Percentiles rank a stretch among this genome's conserved stretches.
Evolutionary conservation across 2,888 invertebrate species (phyloP).

Genomic region (Tortricodes alternella): DNA sequence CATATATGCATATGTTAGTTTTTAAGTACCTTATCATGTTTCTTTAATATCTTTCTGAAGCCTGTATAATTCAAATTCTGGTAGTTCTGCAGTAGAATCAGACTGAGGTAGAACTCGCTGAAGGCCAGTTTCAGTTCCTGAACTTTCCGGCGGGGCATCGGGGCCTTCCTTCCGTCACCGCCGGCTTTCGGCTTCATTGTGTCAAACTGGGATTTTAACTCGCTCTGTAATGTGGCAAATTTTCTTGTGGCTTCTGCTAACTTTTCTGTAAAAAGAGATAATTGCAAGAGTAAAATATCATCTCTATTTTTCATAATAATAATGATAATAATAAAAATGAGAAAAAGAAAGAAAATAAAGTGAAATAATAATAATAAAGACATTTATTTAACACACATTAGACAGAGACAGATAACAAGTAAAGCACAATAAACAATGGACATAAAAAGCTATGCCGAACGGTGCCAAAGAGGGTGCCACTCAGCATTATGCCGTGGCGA

Average conservation of each 20-base stretch:
- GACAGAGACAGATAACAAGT: too few species aligned
- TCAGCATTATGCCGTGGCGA: too few species aligned
- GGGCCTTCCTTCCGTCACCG: conserved; percentile 72
- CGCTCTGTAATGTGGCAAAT: conserved; percentile 94
- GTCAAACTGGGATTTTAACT: conserved; percentile 87
- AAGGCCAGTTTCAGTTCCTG: conserved; percentile 98
- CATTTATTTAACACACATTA: too few species aligned
- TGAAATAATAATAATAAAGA: too few species aligned
- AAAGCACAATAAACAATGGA: too few species aligned
- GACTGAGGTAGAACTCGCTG: conserved; percentile 98
- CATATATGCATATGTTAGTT: too few species aligned
- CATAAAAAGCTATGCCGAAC: too few species aligned
- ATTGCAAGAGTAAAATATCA: too few species aligned
- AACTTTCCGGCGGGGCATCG: conserved; percentile 89
- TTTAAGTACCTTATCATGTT: conserved; percentile 97
- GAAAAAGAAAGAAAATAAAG: too few species aligned
- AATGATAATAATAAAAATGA: conserved; percentile 24
- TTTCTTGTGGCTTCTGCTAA: conserved; percentile 98
- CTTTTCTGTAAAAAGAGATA: conserved; percentile 86
- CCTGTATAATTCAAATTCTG: conserved; percentile 99
- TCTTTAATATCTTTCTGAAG: conserved; percentile 99
- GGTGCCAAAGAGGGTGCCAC: too few species aligned
- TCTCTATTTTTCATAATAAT: too few species aligned
- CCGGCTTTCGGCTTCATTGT: conserved; percentile 75
- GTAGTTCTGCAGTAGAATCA: conserved; percentile 98